Conservation (phyloP, 2,113 vertebrate species). For the Psilopsiagon aurifrons region DNA sequence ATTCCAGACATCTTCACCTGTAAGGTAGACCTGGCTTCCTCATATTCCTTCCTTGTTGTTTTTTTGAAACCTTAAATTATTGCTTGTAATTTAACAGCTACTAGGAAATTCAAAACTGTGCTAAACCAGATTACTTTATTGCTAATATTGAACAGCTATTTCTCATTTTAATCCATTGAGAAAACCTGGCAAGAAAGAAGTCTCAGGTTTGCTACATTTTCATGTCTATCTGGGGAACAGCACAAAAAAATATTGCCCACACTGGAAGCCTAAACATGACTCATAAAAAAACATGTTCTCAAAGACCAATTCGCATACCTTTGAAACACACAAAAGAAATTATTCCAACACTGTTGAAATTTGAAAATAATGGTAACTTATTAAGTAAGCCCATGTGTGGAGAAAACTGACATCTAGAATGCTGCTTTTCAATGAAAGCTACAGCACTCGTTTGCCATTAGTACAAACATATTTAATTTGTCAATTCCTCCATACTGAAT, state of each 20-base stretch:
- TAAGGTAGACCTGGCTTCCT: neutral
- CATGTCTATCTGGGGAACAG: neutral
- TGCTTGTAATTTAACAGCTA: neutral
- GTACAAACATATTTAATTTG: neutral
- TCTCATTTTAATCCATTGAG: neutral
- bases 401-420: neutral
- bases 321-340: neutral
- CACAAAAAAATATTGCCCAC: neutral
- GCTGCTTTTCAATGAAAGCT: neutral
- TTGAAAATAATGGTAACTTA: neutral
- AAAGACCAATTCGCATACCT: neutral
- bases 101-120: neutral
- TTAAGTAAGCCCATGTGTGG: neutral
- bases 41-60: neutral
- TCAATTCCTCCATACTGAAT: conserved; percentile 7
- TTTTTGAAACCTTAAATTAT: neutral
- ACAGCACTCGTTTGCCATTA: neutral
- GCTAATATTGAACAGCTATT: neutral
- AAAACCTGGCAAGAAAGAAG: neutral
- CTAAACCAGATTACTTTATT: neutral
- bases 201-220: neutral
- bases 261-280: neutral
- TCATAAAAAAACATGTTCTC: neutral
- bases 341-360: neutral
- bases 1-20: neutral